These are phyloP conservation scores for Sebastes hubbsi DNA, from an alignment of 2,797 vertebrate genomes.

Conservation along the genomic window DNA sequence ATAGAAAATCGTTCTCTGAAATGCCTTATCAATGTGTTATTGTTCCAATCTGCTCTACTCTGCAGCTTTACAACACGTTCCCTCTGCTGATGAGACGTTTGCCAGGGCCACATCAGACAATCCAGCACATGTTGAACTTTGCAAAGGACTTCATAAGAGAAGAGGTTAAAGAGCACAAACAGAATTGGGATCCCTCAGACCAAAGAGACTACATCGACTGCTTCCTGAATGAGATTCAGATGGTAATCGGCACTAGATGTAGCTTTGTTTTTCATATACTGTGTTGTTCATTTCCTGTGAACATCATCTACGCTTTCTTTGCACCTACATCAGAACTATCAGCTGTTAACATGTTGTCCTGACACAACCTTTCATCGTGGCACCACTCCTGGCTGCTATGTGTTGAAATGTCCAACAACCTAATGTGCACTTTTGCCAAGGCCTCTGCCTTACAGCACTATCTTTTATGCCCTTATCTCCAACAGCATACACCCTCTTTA, in stretches of 20 bases:
- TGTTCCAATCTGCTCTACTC: not conserved
- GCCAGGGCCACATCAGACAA: conserved; percentile 79
- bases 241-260: conserved; percentile 48
- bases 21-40: no score
- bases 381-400: not conserved
- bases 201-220: conserved; percentile 83
- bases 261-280: not conserved
- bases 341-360: not conserved
- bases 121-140: conserved; percentile 32
- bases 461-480: not conserved
- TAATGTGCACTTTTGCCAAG: no score
- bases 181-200: conserved; percentile 71
- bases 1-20: no score
- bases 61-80: conserved; percentile 66
- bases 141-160: conserved; percentile 59
- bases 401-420: not conserved
- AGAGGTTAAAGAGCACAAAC: conserved; percentile 74
- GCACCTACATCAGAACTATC: not conserved
- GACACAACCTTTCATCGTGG: not conserved
- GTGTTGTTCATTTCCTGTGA: not conserved
- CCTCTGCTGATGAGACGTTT: conserved; percentile 74
- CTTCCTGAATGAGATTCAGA: conserved; percentile 83
- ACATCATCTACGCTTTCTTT: not conserved
- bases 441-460: not conserved
- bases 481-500: not conserved